A percentile compares a stretch with the other conserved stretches of the same genome.
phyloP scores from a whole-genome alignment of 2,113 vertebrate species.

The Desmodus rotundus region DNA sequence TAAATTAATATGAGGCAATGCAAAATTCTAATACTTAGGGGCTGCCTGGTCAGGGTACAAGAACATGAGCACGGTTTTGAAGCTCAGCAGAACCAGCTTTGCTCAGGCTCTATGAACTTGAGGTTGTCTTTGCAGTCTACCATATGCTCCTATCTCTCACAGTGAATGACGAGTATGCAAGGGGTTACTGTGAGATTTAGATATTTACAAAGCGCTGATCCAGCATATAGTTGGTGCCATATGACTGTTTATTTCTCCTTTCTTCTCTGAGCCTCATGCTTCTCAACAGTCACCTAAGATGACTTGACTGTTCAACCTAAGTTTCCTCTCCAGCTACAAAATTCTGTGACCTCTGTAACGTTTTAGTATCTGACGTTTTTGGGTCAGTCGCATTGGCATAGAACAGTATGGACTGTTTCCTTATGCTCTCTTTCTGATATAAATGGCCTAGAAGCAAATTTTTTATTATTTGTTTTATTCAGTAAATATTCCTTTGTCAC shows the following conservation, averaged over 20 bases:
- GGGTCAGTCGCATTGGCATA: neutral
- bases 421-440: neutral
- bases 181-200: neutral
- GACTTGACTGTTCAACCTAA: neutral
- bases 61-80: neutral
- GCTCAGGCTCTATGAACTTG: neutral
- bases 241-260: neutral
- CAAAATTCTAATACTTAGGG: neutral
- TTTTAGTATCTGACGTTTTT: neutral
- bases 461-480: neutral
- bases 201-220: neutral
- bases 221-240: neutral
- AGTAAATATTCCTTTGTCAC: neutral
- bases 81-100: neutral
- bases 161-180: neutral
- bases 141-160: neutral
- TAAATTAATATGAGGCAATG: neutral
- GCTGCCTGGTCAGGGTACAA: neutral
- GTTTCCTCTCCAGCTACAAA: neutral
- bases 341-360: neutral
- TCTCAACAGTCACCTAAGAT: neutral
- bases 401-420: neutral
- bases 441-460: neutral
- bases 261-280: neutral
- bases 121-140: neutral